Base-by-base conservation (phyloP, 30 jellyfish, hydroid and myxozoan species). In the Cassiopea xamachana region DNA sequence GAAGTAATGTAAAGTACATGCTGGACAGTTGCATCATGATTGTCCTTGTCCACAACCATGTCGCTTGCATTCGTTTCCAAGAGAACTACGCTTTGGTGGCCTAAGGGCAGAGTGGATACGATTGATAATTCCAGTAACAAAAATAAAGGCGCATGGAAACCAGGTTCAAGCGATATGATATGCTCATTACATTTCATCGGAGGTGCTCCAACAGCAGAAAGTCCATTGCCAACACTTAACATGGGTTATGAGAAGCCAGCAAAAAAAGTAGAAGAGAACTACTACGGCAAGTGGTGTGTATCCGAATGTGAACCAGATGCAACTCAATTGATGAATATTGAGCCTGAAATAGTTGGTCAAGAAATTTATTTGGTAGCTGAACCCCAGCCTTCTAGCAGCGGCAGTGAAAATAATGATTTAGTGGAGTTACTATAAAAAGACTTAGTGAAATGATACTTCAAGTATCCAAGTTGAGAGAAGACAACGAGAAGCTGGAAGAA, bases 171-270 rank as follows among this genome's bases (percentile, higher is more conserved):
- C 64, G 97, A 90, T 75, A 44, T 77, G 86, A 94, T 90, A 19
- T 90, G 97, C 90, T 73, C 93, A 45, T 60, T 82, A 45, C 97
- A 90, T 60, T 90, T 90, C 76, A 90, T 90, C 74, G 97, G 83
- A 45, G 70, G 86, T 48, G 77, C 10, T 27, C 93, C 97, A 64
- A 83, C 97, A 7, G 77, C 16, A 9, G 89, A 75, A 55, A 90
- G 74, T 60, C 93, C 97, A 14, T 14, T 50, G 62, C 97, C 97
- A 73, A 50, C 86, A 27, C 75, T 82, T 43, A 75, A 83, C 49
- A 88, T 90, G n/a, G 97, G 90, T 46, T 83, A 81, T 82, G 95
- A 88, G 76, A 55, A 44, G 49, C 79, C 86, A 43, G 47, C 70
- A 16, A n/a, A 68, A 80, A 87, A 87, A 69, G 90, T 50, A 60